Percentiles rank a stretch among this genome's conserved stretches.
Evolutionary conservation across 1,140 invertebrate species (phyloP).

Genomic region (Metopolophium dirhodum): DNA sequence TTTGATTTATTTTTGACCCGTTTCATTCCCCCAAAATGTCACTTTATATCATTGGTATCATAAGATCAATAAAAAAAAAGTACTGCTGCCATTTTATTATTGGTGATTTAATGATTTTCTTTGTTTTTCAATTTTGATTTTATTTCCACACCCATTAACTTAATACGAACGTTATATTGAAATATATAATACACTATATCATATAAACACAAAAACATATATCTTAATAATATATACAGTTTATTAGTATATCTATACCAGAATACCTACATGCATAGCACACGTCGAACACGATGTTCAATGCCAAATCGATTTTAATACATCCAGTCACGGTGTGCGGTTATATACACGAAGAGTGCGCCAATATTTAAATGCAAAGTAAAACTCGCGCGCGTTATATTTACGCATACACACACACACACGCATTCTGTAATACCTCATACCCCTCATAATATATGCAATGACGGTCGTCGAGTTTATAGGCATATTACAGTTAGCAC

Average conservation of each 20-base stretch:
- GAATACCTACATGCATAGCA: background rate
- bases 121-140: background rate
- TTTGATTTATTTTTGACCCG: background rate
- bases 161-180: background rate
- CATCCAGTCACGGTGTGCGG: background rate
- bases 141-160: background rate
- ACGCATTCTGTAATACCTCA: background rate
- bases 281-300: background rate
- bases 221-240: background rate
- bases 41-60: background rate
- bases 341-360: background rate
- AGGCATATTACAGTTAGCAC: background rate
- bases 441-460: background rate
- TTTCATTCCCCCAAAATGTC: background rate
- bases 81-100: background rate
- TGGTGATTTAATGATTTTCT: background rate
- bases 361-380: background rate
- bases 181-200: background rate
- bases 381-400: background rate
- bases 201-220: background rate
- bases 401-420: background rate
- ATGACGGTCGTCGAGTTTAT: background rate
- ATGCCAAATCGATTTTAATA: conserved; percentile 21
- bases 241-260: background rate
- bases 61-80: background rate